Evolutionary conservation across 1,140 invertebrate species (phyloP).

Genomic region (Drosophila subpulchrella): DNA sequence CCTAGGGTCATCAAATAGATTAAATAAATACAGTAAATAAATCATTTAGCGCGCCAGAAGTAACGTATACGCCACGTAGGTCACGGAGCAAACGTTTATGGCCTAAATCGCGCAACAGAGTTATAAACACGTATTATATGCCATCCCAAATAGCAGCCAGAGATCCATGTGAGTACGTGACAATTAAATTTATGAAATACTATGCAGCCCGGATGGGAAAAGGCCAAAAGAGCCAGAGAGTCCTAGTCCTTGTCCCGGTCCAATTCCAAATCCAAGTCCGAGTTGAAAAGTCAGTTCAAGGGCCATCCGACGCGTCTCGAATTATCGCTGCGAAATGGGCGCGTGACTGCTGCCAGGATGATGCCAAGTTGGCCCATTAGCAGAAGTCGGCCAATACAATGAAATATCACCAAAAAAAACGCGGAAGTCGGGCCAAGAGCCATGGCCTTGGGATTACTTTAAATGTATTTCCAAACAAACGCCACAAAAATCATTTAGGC

Average conservation of each 20-base stretch:
- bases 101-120: constrained; percentile 51
- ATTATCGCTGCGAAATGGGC: constrained; percentile 27
- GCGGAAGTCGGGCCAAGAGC: not conserved
- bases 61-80: constrained; percentile 61
- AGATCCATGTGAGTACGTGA: constrained; percentile 61
- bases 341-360: constrained; percentile 66
- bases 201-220: constrained; percentile 22
- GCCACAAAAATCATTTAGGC: not conserved
- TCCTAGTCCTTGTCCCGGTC: not conserved
- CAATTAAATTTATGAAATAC: constrained; percentile 81
- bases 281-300: constrained; percentile 57
- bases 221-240: constrained; percentile 10
- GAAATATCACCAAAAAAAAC: not conserved
- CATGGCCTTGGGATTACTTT: not conserved
- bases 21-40: constrained; percentile 75
- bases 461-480: not conserved
- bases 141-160: constrained; percentile 28
- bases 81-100: constrained; percentile 54
- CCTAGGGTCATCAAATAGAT: constrained; percentile 56
- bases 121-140: constrained; percentile 78
- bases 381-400: constrained; percentile 3
- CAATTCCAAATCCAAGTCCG: constrained; percentile 7
- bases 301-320: constrained; percentile 11
- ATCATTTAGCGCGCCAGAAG: constrained; percentile 58
- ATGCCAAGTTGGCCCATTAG: constrained; percentile 60